Percentiles rank a stretch among this genome's conserved stretches.
phyloP scores from a whole-genome alignment of 2,113 vertebrate species.

The Pollachius pollachius region DNA sequence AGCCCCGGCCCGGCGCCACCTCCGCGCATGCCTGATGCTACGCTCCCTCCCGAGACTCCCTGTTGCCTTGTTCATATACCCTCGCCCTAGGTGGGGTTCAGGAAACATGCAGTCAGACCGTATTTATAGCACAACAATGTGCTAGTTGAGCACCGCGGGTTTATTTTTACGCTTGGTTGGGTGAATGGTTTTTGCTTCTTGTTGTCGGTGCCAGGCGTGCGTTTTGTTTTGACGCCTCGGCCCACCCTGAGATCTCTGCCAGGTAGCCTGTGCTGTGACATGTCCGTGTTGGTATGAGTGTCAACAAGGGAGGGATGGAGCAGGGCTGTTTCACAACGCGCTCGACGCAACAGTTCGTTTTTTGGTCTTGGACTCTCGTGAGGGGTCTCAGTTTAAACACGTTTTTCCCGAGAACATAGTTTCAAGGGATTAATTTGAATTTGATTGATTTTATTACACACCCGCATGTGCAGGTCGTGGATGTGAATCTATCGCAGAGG shows the following conservation, averaged over 20 bases:
- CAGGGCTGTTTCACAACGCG: slow-evolving; percentile 29
- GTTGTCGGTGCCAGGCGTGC: slow-evolving; percentile 36
- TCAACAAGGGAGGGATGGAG: slow-evolving; percentile 50
- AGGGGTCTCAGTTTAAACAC: not conserved
- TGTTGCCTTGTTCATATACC: no score
- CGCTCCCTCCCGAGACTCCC: no score
- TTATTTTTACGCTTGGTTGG: no score
- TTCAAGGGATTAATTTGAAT: not conserved
- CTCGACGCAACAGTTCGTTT: slow-evolving; percentile 2
- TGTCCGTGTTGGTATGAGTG: slow-evolving; percentile 61
- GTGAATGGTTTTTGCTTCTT: not conserved
- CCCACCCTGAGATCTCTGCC: slow-evolving; percentile 11
- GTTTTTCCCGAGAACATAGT: not conserved
- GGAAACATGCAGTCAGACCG: no score
- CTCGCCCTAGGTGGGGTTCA: no score
- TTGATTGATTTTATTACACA: not conserved
- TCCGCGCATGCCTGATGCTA: no score
- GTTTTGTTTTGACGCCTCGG: slow-evolving; percentile 35
- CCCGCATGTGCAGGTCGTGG: no score
- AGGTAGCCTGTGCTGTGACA: slow-evolving; percentile 60
- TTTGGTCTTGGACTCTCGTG: not conserved
- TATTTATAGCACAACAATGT: no score
- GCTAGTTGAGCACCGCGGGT: no score
- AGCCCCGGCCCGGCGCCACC: no score
- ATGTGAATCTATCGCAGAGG: no score